Base-by-base conservation (phyloP, 2,888 invertebrate genomes). In the Lepeophtheirus nordmannii region DNA sequence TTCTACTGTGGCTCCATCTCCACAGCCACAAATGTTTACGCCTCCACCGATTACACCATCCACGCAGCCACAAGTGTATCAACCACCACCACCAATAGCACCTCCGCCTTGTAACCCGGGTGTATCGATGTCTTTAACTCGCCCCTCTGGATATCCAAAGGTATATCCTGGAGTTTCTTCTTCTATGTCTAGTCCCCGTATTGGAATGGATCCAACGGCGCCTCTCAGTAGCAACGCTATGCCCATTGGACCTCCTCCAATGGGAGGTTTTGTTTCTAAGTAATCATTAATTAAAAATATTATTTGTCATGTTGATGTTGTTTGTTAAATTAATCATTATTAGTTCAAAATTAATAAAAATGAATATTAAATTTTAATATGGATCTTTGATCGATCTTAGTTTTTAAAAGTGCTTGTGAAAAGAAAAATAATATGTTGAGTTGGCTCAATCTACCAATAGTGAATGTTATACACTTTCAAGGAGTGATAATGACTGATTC, bases 181-280 rank as follows among this genome's bases (percentile, higher is more conserved):
- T 11, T 65, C 62, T 10, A 17, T 10, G 14, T 17, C 39, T 12
- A 20, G 41, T 23, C 14, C 14, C n/a, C 41, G 22, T 14, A 12
- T 72, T 22, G 79, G 78, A 23, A 73, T 79, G 71, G 79, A 81
- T 71, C 80, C 81, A 2, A 80, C 80, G 3, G 73, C 74, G 17
- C 81, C 82, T 10, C 74, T 75, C 22, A 69, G 71, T 37, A 69
- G 72, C 5, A 76, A 73, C 69, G 66, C 71, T 5, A 3, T 17
- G 20, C 69, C 69, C 30, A 71, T 80, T 17, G 80, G 79, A 8
- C 81, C 82, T 41, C 82, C 82, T 9, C 82, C 82, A 0, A 77
- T 75, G 46, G 70, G 53, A 46, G 53, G 74, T 58, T 82, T 30
- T 82, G 62, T 82, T 82, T 72, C 53, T 5, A 17, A 17, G 53